Evolutionary conservation across 2,113 vertebrate species (phyloP).

Genomic region (Gnathonemus longibarbis): DNA sequence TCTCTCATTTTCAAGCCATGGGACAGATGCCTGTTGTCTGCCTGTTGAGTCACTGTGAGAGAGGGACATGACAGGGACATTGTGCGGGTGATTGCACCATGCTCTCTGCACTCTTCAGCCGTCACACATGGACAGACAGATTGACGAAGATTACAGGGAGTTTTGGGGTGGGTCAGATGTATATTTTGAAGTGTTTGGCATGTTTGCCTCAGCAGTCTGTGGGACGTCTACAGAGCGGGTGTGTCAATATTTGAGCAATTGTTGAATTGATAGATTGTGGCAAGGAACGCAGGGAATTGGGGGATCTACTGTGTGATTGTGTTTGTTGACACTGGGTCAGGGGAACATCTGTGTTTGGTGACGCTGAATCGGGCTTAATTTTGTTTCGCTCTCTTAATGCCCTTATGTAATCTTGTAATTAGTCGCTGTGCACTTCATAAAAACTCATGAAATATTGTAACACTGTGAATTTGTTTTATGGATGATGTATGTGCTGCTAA

Average conservation of each 20-base stretch:
- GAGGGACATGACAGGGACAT: neutral
- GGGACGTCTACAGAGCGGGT: neutral
- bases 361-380: neutral
- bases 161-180: neutral
- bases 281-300: neutral
- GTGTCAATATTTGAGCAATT: conserved; percentile 6
- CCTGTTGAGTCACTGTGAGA: neutral
- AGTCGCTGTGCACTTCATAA: neutral
- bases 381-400: neutral
- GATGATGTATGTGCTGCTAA: neutral
- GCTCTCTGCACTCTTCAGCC: neutral
- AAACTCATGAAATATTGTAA: neutral
- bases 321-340: neutral
- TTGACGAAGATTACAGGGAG: neutral
- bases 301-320: neutral
- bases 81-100: neutral
- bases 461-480: neutral
- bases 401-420: neutral
- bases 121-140: neutral
- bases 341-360: neutral
- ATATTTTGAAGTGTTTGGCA: neutral
- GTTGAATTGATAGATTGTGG: neutral
- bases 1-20: neutral
- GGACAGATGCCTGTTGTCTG: neutral
- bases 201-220: neutral